These are phyloP conservation scores for Trematomus bernacchii DNA, from an alignment of 2,797 vertebrate species.

Conservation along the genomic window DNA sequence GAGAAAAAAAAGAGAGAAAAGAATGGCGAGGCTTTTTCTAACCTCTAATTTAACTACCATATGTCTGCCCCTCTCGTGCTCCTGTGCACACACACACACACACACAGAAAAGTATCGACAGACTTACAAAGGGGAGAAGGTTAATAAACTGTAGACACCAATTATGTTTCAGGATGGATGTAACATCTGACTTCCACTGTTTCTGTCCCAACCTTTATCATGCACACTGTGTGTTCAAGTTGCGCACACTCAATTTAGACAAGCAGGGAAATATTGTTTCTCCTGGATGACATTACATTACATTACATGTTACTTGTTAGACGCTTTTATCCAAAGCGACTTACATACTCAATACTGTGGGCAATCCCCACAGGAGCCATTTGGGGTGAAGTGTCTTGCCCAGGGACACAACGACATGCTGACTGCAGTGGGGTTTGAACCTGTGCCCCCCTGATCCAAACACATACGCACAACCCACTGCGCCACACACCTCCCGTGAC, in stretches of 20 bases:
- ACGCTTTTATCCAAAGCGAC: too few species aligned
- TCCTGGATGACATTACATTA: constrained; percentile 22
- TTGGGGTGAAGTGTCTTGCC: too few species aligned
- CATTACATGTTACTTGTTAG: too few species aligned
- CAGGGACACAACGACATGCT: too few species aligned
- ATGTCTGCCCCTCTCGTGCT: constrained; percentile 10
- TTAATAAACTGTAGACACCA: constrained; percentile 30
- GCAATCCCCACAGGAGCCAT: too few species aligned
- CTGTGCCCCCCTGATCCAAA: too few species aligned
- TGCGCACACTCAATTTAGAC: constrained; percentile 7
- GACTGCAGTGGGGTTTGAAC: too few species aligned
- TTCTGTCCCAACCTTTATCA: neutral
- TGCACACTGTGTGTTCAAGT: neutral
- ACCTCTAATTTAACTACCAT: constrained; percentile 37
- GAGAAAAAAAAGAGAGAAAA: constrained; percentile 4
- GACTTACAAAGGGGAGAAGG: neutral
- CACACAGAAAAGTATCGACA: neutral
- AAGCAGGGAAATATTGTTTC: neutral
- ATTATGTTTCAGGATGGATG: constrained; percentile 38
- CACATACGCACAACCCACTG: too few species aligned
- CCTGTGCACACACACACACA: neutral
- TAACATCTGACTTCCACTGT: constrained; percentile 16
- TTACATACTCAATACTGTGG: too few species aligned
- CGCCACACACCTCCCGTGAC: neutral
- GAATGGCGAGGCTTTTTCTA: constrained; percentile 15